phyloP scores from a whole-genome alignment of 2,888 invertebrate species.

The Chrysolina oricalcia region DNA sequence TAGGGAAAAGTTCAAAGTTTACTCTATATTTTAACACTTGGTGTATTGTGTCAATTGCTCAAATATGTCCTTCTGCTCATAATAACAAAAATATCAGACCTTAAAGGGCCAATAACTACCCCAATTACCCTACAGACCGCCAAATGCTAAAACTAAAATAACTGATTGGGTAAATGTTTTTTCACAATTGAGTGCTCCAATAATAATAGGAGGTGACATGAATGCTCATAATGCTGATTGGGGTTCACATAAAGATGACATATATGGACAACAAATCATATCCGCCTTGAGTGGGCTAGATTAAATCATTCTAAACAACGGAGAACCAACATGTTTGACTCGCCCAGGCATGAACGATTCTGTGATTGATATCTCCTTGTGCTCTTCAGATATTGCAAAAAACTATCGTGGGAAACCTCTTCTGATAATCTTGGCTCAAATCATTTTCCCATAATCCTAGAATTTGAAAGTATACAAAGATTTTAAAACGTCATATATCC shows the following conservation, averaged over 20 bases:
- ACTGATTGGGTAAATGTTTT: background rate
- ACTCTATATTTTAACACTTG: too few relatives aligned
- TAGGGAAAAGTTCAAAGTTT: too few relatives aligned
- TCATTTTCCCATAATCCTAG: constrained; percentile 17
- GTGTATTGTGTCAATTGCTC: too few relatives aligned
- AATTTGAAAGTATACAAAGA: background rate
- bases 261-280: background rate
- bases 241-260: background rate
- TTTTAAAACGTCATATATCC: background rate
- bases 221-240: background rate
- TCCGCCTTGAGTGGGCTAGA: background rate
- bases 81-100: too few relatives aligned
- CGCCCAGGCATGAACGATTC: background rate
- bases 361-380: background rate
- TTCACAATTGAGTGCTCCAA: background rate
- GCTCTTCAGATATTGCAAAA: background rate
- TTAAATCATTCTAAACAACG: background rate
- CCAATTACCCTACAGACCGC: background rate
- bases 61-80: too few relatives aligned
- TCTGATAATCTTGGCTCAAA: constrained; percentile 7
- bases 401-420: background rate
- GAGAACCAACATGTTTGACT: background rate
- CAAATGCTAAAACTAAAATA: background rate
- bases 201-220: background rate
- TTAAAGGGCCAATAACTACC: too few relatives aligned